These are phyloP conservation scores for Glossophaga mutica DNA, from an alignment of 2,797 vertebrate genomes.

Conservation along the genomic window DNA sequence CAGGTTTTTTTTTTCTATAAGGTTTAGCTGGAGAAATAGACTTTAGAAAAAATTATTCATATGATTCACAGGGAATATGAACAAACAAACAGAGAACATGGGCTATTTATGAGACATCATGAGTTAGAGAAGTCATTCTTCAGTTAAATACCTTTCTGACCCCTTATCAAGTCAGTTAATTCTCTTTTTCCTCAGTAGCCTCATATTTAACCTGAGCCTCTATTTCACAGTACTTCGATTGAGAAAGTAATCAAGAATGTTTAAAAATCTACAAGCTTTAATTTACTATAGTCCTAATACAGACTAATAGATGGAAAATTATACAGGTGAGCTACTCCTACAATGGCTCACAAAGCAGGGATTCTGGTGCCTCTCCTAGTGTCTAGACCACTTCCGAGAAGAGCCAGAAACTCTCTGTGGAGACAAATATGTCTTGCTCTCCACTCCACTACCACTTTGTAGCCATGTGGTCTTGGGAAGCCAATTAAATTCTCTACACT, in stretches of 20 bases:
- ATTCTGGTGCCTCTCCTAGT: background rate
- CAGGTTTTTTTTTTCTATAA: background rate
- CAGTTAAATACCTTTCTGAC: background rate
- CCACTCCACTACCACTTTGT: background rate
- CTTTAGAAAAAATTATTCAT: background rate
- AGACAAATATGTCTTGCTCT: background rate
- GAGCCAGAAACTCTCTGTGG: background rate
- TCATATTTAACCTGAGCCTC: background rate
- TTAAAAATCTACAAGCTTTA: background rate
- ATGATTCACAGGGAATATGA: background rate
- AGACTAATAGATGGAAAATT: constrained; percentile 5
- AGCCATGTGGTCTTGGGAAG: background rate
- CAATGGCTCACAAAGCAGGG: background rate
- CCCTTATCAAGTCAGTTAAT: background rate
- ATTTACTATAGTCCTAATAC: background rate
- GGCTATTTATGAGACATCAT: background rate
- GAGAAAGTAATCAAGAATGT: constrained; percentile 14
- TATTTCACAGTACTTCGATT: background rate
- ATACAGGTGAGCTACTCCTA: background rate
- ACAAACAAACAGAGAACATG: background rate
- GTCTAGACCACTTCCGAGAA: background rate
- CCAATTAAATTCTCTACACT: background rate
- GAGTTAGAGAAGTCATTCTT: background rate
- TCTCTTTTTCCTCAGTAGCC: background rate
- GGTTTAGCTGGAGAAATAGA: background rate